A percentile compares a stretch with the other conserved stretches of the same genome.
These are phyloP conservation scores for Monochamus saltuarius DNA, from an alignment of 1,140 invertebrate species.

Conservation along the genomic window DNA sequence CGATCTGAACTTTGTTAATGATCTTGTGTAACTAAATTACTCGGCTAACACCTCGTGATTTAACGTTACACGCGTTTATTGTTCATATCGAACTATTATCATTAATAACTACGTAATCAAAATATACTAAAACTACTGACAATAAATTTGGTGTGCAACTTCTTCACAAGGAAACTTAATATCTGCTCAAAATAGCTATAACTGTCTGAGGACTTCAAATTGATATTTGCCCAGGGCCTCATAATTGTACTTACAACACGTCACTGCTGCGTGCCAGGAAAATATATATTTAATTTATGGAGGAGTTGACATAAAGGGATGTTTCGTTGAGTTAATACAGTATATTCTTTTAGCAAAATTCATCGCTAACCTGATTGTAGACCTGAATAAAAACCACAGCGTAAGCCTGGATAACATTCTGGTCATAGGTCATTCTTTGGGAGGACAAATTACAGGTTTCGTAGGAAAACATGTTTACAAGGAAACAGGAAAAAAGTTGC, in stretches of 20 bases:
- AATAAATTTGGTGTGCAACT: no score
- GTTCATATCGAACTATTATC: no score
- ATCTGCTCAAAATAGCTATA: no score
- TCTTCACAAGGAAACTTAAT: no score
- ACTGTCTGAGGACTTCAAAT: not conserved
- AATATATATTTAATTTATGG: not conserved
- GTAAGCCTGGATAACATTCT: conserved; percentile 59
- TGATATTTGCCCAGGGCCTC: not conserved
- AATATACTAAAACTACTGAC: no score
- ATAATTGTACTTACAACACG: not conserved
- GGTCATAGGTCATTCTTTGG: conserved; percentile 81
- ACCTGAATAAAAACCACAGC: conserved; percentile 40
- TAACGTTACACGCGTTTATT: no score
- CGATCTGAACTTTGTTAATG: no score
- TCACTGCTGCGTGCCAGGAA: not conserved
- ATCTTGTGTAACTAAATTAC: no score
- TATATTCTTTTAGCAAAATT: conserved; percentile 27
- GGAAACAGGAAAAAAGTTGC: conserved; percentile 55
- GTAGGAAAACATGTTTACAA: conserved; percentile 60
- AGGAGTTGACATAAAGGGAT: no score
- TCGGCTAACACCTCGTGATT: no score
- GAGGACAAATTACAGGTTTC: conserved; percentile 77
- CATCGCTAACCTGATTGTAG: conserved; percentile 48
- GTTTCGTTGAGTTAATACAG: not conserved
- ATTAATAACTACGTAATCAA: no score